Conservation (phyloP, 2,888 invertebrate genomes). For the Pogonocherus hispidulus region DNA sequence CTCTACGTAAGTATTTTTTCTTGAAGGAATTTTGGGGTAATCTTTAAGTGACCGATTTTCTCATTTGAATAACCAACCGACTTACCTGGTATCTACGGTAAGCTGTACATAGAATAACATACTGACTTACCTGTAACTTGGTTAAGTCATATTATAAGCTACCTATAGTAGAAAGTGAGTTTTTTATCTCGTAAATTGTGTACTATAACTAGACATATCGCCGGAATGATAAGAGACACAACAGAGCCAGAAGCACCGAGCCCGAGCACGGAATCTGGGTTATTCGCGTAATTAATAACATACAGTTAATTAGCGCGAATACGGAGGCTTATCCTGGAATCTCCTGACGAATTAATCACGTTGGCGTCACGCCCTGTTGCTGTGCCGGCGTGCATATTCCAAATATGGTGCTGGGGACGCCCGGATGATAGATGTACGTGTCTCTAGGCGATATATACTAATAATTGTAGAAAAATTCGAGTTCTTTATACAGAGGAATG, state of each 20-base stretch:
- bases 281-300: conserved; percentile 9
- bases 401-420: not conserved
- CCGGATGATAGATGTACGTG: conserved; percentile 6
- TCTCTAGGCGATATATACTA: not conserved
- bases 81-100: too few relatives aligned
- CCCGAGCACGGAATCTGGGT: not conserved
- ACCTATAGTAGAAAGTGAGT: too few relatives aligned
- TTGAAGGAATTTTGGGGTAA: too few relatives aligned
- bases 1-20: too few relatives aligned
- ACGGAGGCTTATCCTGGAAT: not conserved
- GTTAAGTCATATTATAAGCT: too few relatives aligned
- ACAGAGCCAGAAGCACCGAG: not conserved
- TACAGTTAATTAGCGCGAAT: conserved; percentile 6
- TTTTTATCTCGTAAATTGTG: too few relatives aligned
- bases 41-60: too few relatives aligned
- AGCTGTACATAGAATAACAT: too few relatives aligned
- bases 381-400: not conserved
- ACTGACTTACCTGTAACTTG: too few relatives aligned
- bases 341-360: conserved; percentile 8
- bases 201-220: too few relatives aligned
- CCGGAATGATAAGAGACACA: not conserved
- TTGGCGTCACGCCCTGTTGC: conserved; percentile 14
- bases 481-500: too few relatives aligned
- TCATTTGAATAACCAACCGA: too few relatives aligned
- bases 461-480: not conserved